Evolutionary conservation across 1,140 invertebrate genomes (phyloP).

Genomic region (Drosophila mauritiana): DNA sequence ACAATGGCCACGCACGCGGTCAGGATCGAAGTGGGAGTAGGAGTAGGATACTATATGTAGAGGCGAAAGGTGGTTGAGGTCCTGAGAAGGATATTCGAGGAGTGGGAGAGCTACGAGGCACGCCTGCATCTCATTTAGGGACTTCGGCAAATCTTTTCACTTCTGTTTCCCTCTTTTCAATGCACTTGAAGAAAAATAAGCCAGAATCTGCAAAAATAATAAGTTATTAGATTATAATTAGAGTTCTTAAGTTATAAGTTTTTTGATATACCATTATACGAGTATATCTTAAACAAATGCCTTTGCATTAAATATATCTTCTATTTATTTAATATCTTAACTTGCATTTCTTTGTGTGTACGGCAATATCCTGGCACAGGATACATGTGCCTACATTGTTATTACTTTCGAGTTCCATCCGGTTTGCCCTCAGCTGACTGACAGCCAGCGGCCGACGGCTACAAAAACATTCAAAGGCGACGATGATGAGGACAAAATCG

Average conservation of each 20-base stretch:
- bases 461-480: conserved; percentile 60
- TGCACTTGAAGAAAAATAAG: conserved; percentile 13
- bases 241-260: too few relatives aligned
- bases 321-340: too few relatives aligned
- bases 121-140: conserved; percentile 74
- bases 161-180: conserved; percentile 24
- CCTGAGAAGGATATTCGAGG: conserved; percentile 7
- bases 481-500: conserved; percentile 43
- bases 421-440: conserved; percentile 67
- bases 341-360: conserved; percentile 44
- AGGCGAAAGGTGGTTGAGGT: conserved; percentile 40
- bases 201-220: too few relatives aligned
- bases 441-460: conserved; percentile 50
- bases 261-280: too few relatives aligned
- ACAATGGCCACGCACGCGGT: conserved; percentile 72
- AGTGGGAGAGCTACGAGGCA: conserved; percentile 33
- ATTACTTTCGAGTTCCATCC: conserved; percentile 76
- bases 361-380: conserved; percentile 77
- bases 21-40: conserved; percentile 29
- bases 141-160: conserved; percentile 39
- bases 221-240: too few relatives aligned
- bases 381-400: conserved; percentile 72
- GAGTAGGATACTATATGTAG: not conserved
- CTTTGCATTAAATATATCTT: too few relatives aligned
- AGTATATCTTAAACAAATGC: too few relatives aligned